Conservation (phyloP, 2,113 vertebrate genomes). For the Parus major region DNA sequence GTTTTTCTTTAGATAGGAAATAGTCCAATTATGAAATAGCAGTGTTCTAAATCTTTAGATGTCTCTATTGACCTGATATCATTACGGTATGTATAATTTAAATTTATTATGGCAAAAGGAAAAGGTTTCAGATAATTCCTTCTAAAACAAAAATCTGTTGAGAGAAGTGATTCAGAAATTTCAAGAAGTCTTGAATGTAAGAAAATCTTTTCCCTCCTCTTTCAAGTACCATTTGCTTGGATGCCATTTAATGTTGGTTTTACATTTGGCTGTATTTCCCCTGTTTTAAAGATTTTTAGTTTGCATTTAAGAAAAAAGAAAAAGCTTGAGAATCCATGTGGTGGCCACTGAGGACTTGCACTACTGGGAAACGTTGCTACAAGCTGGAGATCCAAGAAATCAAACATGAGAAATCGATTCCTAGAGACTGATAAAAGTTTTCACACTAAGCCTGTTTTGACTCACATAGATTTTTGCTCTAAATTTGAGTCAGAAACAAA, state of each 20-base stretch:
- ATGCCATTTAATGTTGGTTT: not conserved
- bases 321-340: not conserved
- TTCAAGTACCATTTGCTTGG: not conserved
- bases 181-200: not conserved
- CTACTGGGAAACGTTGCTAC: not conserved
- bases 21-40: not conserved
- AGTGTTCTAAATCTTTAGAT: not conserved
- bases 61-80: not conserved
- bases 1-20: not conserved
- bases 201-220: not conserved
- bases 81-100: not conserved
- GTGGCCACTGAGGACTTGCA: not conserved
- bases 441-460: not conserved
- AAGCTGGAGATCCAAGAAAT: not conserved
- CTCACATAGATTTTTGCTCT: not conserved
- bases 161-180: not conserved
- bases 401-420: not conserved
- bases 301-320: not conserved
- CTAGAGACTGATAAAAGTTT: not conserved
- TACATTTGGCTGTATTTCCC: slow-evolving; percentile 26
- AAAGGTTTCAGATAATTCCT: not conserved
- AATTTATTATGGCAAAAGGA: not conserved
- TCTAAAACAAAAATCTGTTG: not conserved
- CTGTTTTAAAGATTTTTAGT: not conserved
- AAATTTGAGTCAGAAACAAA: not conserved